phyloP scores from a whole-genome alignment of 2,888 invertebrate genomes.

The Brachycybe producta region DNA sequence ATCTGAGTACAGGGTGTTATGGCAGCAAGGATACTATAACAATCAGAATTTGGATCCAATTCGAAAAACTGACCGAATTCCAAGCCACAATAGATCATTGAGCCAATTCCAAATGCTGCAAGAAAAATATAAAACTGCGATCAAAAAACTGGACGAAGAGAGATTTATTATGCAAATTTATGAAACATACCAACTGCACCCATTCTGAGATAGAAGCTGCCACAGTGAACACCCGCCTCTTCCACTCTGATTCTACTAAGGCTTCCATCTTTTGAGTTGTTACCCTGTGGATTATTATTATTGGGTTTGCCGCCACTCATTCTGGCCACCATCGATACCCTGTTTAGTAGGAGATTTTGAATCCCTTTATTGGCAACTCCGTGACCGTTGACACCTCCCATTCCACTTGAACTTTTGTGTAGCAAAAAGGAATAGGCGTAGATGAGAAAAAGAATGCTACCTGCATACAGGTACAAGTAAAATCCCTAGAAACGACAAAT shows the following conservation, averaged over 20 bases:
- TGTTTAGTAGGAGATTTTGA: not conserved
- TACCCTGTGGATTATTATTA: not conserved
- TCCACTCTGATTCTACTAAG: conserved; percentile 26
- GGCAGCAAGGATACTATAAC: conserved; percentile 72
- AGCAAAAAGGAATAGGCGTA: conserved; percentile 52
- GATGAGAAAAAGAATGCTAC: conserved; percentile 69
- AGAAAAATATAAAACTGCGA: conserved; percentile 26
- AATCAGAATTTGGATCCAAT: conserved; percentile 60
- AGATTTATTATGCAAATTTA: not conserved
- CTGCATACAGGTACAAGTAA: conserved; percentile 73
- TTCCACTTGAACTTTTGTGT: conserved; percentile 19
- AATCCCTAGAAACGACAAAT: conserved; percentile 49
- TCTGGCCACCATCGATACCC: not conserved
- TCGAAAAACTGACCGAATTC: conserved; percentile 94
- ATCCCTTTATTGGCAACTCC: not conserved
- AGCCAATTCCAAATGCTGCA: conserved; percentile 87
- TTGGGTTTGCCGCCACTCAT: not conserved
- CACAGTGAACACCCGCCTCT: conserved; percentile 51
- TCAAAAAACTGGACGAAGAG: not conserved
- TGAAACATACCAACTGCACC: conserved; percentile 62
- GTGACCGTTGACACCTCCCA: not conserved
- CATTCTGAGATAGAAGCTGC: conserved; percentile 83
- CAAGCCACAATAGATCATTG: conserved; percentile 91
- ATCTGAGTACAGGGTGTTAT: conserved; percentile 82
- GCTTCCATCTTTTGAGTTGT: not conserved